A percentile compares a stretch with the other conserved stretches of the same genome.
Evolutionary conservation across 2,888 invertebrate genomes (phyloP).

Genomic region (Chrysotoxum bicinctum): DNA sequence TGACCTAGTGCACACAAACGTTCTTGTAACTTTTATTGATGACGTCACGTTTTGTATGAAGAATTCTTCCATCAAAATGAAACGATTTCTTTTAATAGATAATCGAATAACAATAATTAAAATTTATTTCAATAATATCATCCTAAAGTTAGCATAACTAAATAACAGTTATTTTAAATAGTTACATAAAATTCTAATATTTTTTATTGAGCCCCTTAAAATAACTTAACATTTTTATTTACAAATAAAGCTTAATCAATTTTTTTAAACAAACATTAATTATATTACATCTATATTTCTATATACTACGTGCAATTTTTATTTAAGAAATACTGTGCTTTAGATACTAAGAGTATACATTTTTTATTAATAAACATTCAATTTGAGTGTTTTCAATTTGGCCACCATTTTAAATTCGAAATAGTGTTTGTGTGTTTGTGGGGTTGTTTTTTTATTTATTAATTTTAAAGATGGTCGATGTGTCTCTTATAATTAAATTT

Average conservation of each 20-base stretch:
- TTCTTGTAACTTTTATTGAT: no score
- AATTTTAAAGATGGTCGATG: conserved; percentile 20
- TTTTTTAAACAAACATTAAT: background rate
- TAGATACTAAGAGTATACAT: background rate
- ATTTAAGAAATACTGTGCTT: conserved; percentile 41
- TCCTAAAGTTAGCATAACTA: background rate
- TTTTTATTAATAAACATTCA: conserved; percentile 35
- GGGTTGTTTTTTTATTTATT: background rate
- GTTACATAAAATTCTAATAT: background rate
- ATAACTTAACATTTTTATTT: background rate
- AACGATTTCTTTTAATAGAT: background rate
- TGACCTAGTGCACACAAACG: no score
- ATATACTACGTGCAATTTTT: conserved; percentile 21
- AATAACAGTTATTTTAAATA: background rate
- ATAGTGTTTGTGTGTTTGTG: conserved; percentile 2
- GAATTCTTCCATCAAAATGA: background rate
- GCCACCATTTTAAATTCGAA: conserved; percentile 66
- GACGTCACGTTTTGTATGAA: no score
- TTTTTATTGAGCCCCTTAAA: background rate
- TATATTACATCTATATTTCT: background rate
- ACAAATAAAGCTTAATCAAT: conserved; percentile 7
- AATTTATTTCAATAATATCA: conserved; percentile 26
- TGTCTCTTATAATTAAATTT: background rate
- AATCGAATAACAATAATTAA: conserved; percentile 2
- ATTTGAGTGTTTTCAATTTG: conserved; percentile 62